These are phyloP conservation scores for Aptenodytes forsteri DNA, from an alignment of 2,113 vertebrate species.

Conservation along the genomic window DNA sequence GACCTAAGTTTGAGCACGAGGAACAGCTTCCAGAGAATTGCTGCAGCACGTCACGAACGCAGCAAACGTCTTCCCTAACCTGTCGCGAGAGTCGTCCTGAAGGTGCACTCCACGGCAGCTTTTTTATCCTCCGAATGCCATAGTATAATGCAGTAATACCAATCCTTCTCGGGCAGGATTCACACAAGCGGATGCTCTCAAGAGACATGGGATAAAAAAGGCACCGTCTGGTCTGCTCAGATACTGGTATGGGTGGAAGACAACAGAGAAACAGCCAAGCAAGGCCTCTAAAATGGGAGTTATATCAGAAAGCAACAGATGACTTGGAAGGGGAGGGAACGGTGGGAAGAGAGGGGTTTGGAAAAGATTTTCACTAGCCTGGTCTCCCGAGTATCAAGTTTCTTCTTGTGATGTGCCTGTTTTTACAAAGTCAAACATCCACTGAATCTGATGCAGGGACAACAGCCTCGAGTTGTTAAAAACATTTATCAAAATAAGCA, in stretches of 20 bases:
- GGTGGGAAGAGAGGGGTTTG: neutral
- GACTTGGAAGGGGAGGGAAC: neutral
- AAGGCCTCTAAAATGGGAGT: neutral
- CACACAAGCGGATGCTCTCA: neutral
- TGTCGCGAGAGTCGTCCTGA: rapidly evolving
- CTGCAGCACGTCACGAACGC: rapidly evolving
- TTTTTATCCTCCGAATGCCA: neutral
- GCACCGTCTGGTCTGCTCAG: neutral
- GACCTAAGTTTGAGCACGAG: rapidly evolving
- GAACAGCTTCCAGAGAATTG: neutral
- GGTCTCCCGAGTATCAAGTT: rapidly evolving
- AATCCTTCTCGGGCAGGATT: neutral
- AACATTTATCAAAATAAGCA: neutral
- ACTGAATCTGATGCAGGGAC: neutral
- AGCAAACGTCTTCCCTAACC: neutral
- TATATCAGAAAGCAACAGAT: neutral
- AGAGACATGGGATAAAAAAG: neutral
- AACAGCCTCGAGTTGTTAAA: neutral
- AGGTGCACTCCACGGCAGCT: neutral
- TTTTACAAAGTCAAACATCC: neutral
- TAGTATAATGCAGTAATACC: rapidly evolving
- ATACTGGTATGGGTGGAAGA: rapidly evolving
- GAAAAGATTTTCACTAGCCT: neutral
- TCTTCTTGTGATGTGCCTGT: neutral
- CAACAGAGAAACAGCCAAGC: neutral